Evolutionary conservation across 2,113 vertebrate genomes (phyloP).

Genomic region (Speoplatyrhinus poulsoni): DNA sequence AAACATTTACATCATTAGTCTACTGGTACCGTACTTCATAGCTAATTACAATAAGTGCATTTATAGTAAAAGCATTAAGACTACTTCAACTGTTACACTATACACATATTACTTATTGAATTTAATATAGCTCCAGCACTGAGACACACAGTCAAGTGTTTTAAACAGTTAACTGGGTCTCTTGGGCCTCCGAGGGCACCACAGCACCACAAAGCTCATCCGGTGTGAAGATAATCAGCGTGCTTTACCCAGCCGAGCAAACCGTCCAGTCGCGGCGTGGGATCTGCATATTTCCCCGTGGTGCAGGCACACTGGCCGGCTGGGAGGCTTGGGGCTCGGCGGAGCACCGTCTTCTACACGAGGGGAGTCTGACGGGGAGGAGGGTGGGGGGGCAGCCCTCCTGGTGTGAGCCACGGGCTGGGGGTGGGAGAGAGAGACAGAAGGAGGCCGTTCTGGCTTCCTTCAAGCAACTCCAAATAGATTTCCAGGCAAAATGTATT

Average conservation of each 20-base stretch:
- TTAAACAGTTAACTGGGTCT: too few species aligned
- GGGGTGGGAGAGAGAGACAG: slow-evolving; percentile 62
- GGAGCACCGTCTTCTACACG: slow-evolving; percentile 65
- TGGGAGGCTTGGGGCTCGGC: slow-evolving; percentile 49
- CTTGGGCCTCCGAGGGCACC: too few species aligned
- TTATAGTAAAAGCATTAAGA: too few species aligned
- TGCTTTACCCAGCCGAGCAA: slow-evolving; percentile 60
- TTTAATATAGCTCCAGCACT: too few species aligned
- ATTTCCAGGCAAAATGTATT: slow-evolving; percentile 84
- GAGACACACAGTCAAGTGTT: too few species aligned
- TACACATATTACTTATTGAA: too few species aligned
- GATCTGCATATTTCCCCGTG: slow-evolving; percentile 74
- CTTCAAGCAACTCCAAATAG: slow-evolving; percentile 83
- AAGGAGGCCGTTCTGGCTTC: slow-evolving; percentile 81
- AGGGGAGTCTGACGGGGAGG: slow-evolving; percentile 66
- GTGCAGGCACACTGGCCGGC: slow-evolving; percentile 35
- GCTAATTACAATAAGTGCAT: too few species aligned
- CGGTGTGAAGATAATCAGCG: slow-evolving; percentile 13
- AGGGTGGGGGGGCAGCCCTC: slow-evolving; percentile 53
- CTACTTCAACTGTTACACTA: too few species aligned
- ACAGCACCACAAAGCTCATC: too few species aligned
- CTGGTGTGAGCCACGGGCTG: slow-evolving; percentile 19
- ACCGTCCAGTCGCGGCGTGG: slow-evolving; percentile 48
- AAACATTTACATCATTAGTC: too few species aligned
- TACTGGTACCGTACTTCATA: too few species aligned